phyloP scores from a whole-genome alignment of 2,797 vertebrate genomes.

The Carcharodon carcharias region DNA sequence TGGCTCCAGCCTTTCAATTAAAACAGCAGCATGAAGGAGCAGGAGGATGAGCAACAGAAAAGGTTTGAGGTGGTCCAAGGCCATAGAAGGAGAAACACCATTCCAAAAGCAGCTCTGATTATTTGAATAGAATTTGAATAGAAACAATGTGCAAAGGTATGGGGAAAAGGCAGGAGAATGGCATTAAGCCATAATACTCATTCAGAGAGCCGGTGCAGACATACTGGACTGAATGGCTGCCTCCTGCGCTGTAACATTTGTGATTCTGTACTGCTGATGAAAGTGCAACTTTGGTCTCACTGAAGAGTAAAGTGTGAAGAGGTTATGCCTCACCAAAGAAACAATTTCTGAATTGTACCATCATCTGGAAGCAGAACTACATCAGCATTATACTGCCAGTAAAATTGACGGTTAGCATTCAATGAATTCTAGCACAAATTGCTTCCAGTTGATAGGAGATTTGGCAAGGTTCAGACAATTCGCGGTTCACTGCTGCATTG shows the following conservation, averaged over 20 bases:
- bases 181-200: no score
- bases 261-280: neutral
- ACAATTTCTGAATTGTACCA: neutral
- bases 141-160: no score
- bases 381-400: neutral
- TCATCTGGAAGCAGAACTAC: neutral
- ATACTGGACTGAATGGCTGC: no score
- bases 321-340: neutral
- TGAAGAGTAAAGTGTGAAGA: neutral
- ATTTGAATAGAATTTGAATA: no score
- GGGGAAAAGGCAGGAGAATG: no score
- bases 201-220: no score
- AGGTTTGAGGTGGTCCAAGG: neutral
- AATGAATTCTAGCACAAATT: neutral
- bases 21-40: neutral
- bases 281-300: neutral
- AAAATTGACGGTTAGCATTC: neutral
- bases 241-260: no score
- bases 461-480: neutral
- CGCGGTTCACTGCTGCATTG: neutral
- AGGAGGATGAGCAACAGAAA: neutral
- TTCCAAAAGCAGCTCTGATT: neutral
- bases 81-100: neutral
- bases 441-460: neutral
- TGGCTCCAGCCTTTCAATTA: neutral